Evolutionary conservation across 2,888 invertebrate genomes (phyloP).

Genomic region (Hyalella azteca): DNA sequence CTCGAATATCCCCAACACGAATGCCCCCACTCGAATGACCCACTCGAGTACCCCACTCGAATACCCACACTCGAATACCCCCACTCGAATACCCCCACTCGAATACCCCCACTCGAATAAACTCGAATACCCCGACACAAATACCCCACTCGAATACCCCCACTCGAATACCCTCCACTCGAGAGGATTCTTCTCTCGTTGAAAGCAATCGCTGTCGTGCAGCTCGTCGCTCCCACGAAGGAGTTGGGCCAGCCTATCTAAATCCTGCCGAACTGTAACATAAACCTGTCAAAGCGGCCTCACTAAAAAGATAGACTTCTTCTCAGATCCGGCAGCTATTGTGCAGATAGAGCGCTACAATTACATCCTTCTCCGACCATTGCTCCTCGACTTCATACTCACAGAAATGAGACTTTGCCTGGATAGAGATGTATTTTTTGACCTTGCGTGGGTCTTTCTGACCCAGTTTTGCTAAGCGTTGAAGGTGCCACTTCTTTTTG

Average conservation of each 20-base stretch:
- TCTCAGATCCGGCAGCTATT: slow-evolving; percentile 16
- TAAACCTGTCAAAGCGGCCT: slow-evolving; percentile 26
- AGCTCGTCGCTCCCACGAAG: not conserved
- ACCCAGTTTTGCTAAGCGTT: no score
- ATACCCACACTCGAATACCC: not conserved
- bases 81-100: not conserved
- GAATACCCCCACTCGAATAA: not conserved
- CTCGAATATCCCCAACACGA: not conserved
- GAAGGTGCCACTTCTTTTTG: no score
- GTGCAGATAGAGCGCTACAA: slow-evolving; percentile 14
- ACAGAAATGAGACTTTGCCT: no score
- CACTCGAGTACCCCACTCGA: not conserved
- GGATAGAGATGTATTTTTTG: no score
- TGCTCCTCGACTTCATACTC: not conserved
- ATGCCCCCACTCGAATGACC: not conserved
- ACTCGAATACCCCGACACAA: not conserved
- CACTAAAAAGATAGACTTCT: slow-evolving; percentile 36
- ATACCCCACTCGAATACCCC: not conserved
- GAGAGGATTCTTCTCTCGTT: not conserved
- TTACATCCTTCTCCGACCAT: slow-evolving; percentile 21
- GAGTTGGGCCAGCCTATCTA: slow-evolving; percentile 27
- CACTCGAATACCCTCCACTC: not conserved
- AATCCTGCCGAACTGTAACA: slow-evolving; percentile 30
- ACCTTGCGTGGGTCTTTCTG: no score
- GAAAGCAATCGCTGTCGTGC: slow-evolving; percentile 1